These are phyloP conservation scores for Euplexia lucipara DNA, from an alignment of 2,888 invertebrate genomes.

Conservation along the genomic window DNA sequence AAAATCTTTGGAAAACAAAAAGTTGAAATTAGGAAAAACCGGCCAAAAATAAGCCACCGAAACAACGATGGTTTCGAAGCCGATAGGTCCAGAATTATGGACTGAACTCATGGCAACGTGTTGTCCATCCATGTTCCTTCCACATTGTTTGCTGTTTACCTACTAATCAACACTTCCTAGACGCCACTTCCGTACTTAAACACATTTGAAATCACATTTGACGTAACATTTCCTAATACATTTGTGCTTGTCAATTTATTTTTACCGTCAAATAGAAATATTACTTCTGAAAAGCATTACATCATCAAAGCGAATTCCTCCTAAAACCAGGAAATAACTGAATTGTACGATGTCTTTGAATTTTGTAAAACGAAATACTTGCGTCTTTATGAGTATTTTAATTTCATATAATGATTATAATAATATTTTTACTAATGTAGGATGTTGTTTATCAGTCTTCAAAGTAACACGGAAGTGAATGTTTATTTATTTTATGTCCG, in stretches of 20 bases:
- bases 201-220: slow-evolving; percentile 15
- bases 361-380: slow-evolving; percentile 2
- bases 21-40: too few relatives aligned
- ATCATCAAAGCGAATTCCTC: slow-evolving; percentile 48
- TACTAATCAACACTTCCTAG: slow-evolving; percentile 19
- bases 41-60: too few relatives aligned
- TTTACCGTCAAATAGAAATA: slow-evolving; percentile 18
- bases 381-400: slow-evolving; percentile 8
- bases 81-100: too few relatives aligned
- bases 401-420: slow-evolving; percentile 25
- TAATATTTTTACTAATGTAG: slow-evolving; percentile 7
- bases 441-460: slow-evolving; percentile 18
- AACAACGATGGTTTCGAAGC: too few relatives aligned
- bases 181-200: slow-evolving; percentile 1
- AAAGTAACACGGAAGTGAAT: slow-evolving; percentile 20
- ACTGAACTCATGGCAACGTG: too few relatives aligned
- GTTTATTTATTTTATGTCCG: slow-evolving; percentile 1
- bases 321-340: slow-evolving; percentile 40
- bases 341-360: slow-evolving; percentile 33
- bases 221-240: slow-evolving; percentile 37
- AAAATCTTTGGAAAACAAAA: too few relatives aligned
- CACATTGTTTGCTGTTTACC: too few relatives aligned
- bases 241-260: slow-evolving; percentile 42
- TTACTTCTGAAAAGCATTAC: slow-evolving; percentile 22
- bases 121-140: too few relatives aligned